Evolutionary conservation across 2,888 invertebrate genomes (phyloP), one percentile per base, ranked within the genome.

Genomic region (Athalia circularis): DNA sequence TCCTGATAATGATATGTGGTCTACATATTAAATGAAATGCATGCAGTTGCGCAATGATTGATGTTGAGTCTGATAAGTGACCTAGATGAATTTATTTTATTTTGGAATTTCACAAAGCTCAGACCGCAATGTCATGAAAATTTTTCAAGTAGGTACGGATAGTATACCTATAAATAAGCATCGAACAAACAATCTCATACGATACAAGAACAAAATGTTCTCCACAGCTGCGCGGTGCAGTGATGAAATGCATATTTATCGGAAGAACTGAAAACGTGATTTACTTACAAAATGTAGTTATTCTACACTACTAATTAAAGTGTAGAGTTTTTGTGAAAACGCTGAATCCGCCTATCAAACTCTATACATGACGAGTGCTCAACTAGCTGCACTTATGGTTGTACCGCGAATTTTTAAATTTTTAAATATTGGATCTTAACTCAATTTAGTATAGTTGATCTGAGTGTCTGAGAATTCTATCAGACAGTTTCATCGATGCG

Each of bases 1-100:
- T 72, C 47, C 5, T 57, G 15, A 47, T 11, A 52, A 72, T 72
- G 47, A 72, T 52, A 72, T 45, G 72, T 59, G 59, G 59, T 72
- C 72, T 72, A 72, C 59, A 59, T 72, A 59, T 72, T 72, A 2
- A 59, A 59, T 59, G 59, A 29, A 70, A 72, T 59, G 13, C 72
- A 72, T 72, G 72, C 72, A 72, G 15, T 59, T 72, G 59, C 29
- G 29, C 72, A 72, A 72, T 72, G 72, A 72, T 59, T 72, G 59
- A 13, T 72, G 59, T 45, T 72, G 59, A 59, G 59, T 59, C 45
- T 72, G 47, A 72, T 45, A 72, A 72, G 72, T 13, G 15, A 47
- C 47, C 72, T 59, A 59, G 45, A 11, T 45, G 45, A 72, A 59
- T 59, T 13, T 59, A 72, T 72, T 72, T 47, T 59, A 57, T 72